Base-by-base conservation (phyloP, 2,113 vertebrate species). In the Echinops telfairi region DNA sequence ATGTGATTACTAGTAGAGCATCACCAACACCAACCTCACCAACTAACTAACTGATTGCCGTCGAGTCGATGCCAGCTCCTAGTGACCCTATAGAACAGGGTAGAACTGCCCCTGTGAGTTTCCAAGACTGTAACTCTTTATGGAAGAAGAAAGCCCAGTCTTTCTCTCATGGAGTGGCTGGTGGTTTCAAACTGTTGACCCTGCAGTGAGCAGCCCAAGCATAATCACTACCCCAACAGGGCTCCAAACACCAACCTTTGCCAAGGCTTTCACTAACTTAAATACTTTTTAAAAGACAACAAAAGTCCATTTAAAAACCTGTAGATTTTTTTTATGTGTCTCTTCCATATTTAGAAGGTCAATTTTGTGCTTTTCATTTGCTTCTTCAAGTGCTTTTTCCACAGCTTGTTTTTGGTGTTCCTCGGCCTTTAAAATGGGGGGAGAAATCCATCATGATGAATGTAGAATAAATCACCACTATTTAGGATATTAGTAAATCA, bases 401-500 rank as follows among this genome's bases (percentile, higher is more conserved):
- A 98, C 97, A 79, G 97, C 98, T 96, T 97, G 92, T 47, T 97
- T 92, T 91, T 95, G 97, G 38, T 40, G 87, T n/a, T 71, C 25
- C 62, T 89, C 68, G 57, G 97, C 98, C 98, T 98, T 96, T 86
- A 96, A 83, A 97, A 43, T 83, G 94, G 96, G 19, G 47, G 12
- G 47, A 9, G 47, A 53, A 91, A 38, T 60, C 58, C 70, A 83
- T n/a, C 19, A 47, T 10, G 23, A 66, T 80, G 36, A 33, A 3
- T 20, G 90, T 1, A 84, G 19, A 31, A 12, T 3, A 79, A 57
- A 11, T 66, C 23, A 6, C 75, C 68, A 57, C 66, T 73, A 58
- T 22, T 57, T 53, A 15, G 12, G 57, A 73, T 38, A 4, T 6
- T 36, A 29, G 57, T 22, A 75, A 78, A 66, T 71, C 47, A 76